Base-by-base conservation (phyloP, 1,140 invertebrate genomes). In the Drosophila kikkawai region DNA sequence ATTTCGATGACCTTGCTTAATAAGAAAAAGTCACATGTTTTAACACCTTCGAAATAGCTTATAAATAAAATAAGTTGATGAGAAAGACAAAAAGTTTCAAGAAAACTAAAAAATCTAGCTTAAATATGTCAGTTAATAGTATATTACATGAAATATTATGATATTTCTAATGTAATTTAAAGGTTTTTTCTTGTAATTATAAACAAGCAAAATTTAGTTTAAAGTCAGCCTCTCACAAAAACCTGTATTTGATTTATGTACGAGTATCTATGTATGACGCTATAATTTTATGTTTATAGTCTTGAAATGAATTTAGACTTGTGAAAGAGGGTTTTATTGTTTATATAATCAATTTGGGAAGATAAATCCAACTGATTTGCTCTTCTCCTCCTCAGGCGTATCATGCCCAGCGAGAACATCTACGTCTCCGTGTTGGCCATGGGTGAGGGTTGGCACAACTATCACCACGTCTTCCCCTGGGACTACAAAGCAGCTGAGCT, bases 401-500 rank as follows among this genome's bases (percentile, higher is more conserved):
- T 96, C 42, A 94, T 94, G 76, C 95, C 96, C 22, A 93, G 92
- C 11, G 95, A 96, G 92, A 96, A 95, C 82, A 91, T 93, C 63
- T 92, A 93, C 6, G 95, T 96, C 0, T 94, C 95, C 0, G 69
- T 95, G 4, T 75, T 95, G 13, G 93, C 94, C 4, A 93, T 95
- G 74, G 95, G 95, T 1, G 96, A 97, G 93, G 97, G 97, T 17
- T 98, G 96, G 95, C 97, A 98, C 93, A 98, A 98, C 93, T 99
- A 98, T 92, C 98, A 99, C 91, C 98, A 98, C 92, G 95, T 96
- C 0, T 98, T 98, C 92, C 97, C 98, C 1, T 97, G 96, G 93
- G 93, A 94, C 55, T 96, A 96, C 91, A 94, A 94, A 55, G 94
- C 96, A 39, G 95, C 95, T 48, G 96, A 97, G 80, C 84, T 95